phyloP scores from a whole-genome alignment of 2,888 invertebrate species.

The Andrena bicolor region DNA sequence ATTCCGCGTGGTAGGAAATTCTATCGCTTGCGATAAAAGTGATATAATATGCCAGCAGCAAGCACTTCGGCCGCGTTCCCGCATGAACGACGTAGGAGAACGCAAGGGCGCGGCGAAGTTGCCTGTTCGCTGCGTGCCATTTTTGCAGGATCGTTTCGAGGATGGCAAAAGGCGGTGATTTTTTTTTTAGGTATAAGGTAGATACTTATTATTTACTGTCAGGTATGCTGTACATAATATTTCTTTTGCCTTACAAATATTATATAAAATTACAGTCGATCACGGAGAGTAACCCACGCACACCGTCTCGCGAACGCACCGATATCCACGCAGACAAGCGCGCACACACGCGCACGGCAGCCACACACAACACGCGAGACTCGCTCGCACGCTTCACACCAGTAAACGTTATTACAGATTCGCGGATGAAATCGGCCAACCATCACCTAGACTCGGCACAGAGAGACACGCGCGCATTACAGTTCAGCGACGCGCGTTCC shows the following conservation, averaged over 20 bases:
- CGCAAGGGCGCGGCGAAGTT: too few species aligned
- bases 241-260: slow-evolving; percentile 84
- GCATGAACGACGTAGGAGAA: not conserved
- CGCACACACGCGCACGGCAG: slow-evolving; percentile 42
- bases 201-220: slow-evolving; percentile 84
- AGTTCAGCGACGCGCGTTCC: slow-evolving; percentile 21
- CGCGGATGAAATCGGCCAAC: slow-evolving; percentile 69
- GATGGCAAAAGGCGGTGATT: not conserved
- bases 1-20: not conserved
- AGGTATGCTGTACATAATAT: slow-evolving; percentile 84
- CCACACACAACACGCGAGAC: slow-evolving; percentile 43
- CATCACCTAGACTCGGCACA: slow-evolving; percentile 48
- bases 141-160: not conserved
- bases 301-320: slow-evolving; percentile 66
- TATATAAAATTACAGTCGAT: slow-evolving; percentile 84
- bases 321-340: slow-evolving; percentile 61
- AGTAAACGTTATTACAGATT: slow-evolving; percentile 68
- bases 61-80: not conserved
- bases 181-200: slow-evolving; percentile 78
- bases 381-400: slow-evolving; percentile 9
- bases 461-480: slow-evolving; percentile 32
- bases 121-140: too few species aligned
- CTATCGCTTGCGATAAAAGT: not conserved
- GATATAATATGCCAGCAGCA: too few species aligned
- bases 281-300: slow-evolving; percentile 79